A percentile compares a stretch with the other conserved stretches of the same genome.
Conservation (phyloP, 1,140 invertebrate genomes). For the Aleiodes sp. region DNA sequence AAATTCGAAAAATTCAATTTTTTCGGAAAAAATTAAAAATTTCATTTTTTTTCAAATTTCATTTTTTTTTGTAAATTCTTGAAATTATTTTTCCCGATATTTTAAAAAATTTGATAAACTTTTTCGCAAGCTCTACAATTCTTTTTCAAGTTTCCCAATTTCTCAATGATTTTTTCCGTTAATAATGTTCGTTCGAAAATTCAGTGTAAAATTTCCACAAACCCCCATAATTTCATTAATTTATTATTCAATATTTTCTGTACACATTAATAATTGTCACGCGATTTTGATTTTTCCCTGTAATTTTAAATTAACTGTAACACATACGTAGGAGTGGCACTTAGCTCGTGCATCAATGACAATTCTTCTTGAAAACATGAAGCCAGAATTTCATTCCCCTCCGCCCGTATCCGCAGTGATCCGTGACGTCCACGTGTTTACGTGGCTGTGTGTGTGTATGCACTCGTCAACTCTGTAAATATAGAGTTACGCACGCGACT, state of each 20-base stretch:
- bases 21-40: background rate
- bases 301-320: too few relatives aligned
- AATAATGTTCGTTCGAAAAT: too few relatives aligned
- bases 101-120: too few relatives aligned
- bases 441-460: background rate
- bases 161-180: too few relatives aligned
- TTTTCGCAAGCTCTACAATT: too few relatives aligned
- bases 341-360: background rate
- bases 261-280: too few relatives aligned
- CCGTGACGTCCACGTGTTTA: slow-evolving; percentile 4
- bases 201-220: too few relatives aligned
- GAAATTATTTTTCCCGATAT: background rate
- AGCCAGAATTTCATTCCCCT: background rate
- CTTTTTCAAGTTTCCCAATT: background rate
- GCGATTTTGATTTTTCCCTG: too few relatives aligned
- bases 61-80: background rate
- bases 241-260: too few relatives aligned
- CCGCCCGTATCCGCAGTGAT: slow-evolving; percentile 23
- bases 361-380: background rate
- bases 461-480: slow-evolving; percentile 50
- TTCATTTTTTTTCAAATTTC: background rate
- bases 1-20: background rate
- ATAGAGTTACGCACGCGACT: slow-evolving; percentile 48
- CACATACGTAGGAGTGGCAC: background rate
- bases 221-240: too few relatives aligned